Evolutionary conservation across 2,113 vertebrate genomes (phyloP), one percentile per base, ranked within the genome.

Genomic region (Corythornis madagascariensis): DNA sequence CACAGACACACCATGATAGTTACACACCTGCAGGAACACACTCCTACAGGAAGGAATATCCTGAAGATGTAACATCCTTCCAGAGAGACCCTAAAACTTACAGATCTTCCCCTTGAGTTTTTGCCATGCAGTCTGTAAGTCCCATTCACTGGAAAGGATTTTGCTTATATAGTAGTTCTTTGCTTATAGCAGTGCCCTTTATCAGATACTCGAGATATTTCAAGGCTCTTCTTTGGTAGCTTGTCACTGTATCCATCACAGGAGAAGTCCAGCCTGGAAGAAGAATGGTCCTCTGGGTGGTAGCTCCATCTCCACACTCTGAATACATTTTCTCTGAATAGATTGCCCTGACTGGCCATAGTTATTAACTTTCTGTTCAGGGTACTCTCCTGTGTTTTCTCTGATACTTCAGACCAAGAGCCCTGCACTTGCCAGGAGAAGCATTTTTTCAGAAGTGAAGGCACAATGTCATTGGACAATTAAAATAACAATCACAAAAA

Each of bases 211-310:
- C 17, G 31, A 74, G 52, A 19, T 40, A 43, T 42, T 89, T 70
- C 0, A 0, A 63, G 31, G 6, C 3, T 9, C 4, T 13, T 70
- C 67, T 79, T 60, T 61, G 72, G 13, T 52, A 83, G 48, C 29
- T 67, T 57, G 53, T 31, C 1, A 0, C 25, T 53, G 29, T 38
- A 45, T 8, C 28, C 26, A 47, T 24, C 59, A 45, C 12, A 48
- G 43, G 10, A 64, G 70, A 70, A 82, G 25, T 45, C 66, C 82
- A 85, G 6, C 24, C 61, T 70, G 42, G 63, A 75, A 71, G 38
- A 93, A 16, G 29, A 75, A 13, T 2, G 0, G 10, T 71, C 47
- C 28, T 21, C 25, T 26, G 11, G 6, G 4, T 21, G 7, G 26
- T 31, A 40, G 18, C 19, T 86, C n/a, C 6, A 33, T 53, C 55